Evolutionary conservation across 2,797 vertebrate genomes (phyloP).

Genomic region (Mormyrus proboscirostris): DNA sequence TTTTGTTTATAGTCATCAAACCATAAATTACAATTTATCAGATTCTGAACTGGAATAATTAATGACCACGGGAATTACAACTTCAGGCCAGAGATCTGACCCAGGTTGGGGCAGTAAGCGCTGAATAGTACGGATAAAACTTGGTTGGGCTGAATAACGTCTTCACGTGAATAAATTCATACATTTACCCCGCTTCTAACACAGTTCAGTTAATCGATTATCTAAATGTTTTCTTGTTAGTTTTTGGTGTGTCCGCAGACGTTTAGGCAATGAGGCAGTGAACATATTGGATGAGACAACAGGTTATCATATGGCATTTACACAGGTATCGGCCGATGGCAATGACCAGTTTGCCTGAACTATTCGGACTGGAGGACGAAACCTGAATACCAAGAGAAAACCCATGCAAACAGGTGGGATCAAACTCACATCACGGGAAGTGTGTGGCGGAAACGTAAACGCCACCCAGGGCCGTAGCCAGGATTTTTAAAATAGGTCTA

Average conservation of each 20-base stretch:
- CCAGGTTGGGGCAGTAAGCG: background rate
- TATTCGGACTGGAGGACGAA: background rate
- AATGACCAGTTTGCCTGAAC: conserved; percentile 2
- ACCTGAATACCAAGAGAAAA: background rate
- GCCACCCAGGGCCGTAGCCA: background rate
- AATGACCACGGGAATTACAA: background rate
- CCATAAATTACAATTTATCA: background rate
- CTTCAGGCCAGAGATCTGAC: background rate
- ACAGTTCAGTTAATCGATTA: background rate
- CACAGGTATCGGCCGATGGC: background rate
- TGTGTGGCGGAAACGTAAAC: background rate
- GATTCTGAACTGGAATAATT: background rate
- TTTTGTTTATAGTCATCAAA: background rate
- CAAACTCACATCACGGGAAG: background rate
- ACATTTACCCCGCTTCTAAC: background rate
- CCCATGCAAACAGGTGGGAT: background rate
- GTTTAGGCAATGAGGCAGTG: background rate
- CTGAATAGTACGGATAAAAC: background rate
- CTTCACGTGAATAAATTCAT: background rate
- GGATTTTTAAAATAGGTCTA: background rate
- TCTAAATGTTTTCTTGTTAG: background rate
- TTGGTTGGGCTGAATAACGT: background rate
- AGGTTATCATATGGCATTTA: background rate
- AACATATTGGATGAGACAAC: background rate
- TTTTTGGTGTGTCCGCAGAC: background rate